Evolutionary conservation across 2,797 vertebrate genomes (phyloP).

Genomic region (Bovichtus diacanthus): DNA sequence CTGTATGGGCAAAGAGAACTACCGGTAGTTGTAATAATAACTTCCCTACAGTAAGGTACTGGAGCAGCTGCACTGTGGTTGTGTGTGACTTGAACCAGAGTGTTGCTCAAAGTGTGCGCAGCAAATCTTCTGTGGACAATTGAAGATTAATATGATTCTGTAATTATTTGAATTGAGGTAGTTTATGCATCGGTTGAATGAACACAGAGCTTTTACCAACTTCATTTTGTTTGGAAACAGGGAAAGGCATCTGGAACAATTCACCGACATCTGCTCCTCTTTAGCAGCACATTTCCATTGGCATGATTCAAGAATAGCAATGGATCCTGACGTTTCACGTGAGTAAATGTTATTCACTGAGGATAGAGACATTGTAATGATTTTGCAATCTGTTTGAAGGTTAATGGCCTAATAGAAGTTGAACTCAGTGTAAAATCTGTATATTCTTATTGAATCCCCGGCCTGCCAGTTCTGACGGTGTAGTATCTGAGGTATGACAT

Average conservation of each 20-base stretch:
- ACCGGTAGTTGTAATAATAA: neutral
- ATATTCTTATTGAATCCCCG: neutral
- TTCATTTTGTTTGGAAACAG: slow-evolving; percentile 17
- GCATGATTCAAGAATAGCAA: slow-evolving; percentile 59
- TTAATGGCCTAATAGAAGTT: neutral
- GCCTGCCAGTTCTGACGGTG: neutral
- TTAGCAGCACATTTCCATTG: slow-evolving; percentile 53
- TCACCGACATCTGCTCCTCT: slow-evolving; percentile 44
- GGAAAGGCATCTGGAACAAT: slow-evolving; percentile 7
- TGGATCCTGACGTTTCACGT: slow-evolving; percentile 75
- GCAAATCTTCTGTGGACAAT: neutral
- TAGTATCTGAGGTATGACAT: neutral
- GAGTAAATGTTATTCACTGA: slow-evolving; percentile 54
- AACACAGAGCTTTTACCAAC: neutral
- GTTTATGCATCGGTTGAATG: neutral
- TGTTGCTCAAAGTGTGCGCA: neutral
- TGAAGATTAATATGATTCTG: neutral
- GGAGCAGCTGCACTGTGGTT: neutral
- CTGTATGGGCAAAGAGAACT: neutral
- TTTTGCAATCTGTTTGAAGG: neutral
- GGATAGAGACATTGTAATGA: neutral
- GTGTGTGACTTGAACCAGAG: neutral
- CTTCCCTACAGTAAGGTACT: neutral
- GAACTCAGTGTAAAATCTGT: neutral
- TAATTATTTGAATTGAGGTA: slow-evolving; percentile 2